Base-by-base conservation (phyloP, 1,140 invertebrate genomes). In the Proctacanthus coquilletti region DNA sequence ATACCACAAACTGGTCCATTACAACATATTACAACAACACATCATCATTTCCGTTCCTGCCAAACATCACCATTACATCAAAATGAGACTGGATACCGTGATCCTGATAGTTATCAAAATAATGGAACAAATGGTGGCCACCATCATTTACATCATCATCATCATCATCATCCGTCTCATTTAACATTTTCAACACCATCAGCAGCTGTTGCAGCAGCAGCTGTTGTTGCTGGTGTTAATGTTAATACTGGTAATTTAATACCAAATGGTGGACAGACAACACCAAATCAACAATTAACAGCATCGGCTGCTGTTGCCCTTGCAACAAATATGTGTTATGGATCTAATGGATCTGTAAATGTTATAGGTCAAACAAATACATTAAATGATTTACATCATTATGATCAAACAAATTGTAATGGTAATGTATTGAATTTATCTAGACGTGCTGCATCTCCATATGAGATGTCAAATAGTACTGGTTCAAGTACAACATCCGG, bases 401-500 rank as follows among this genome's bases (percentile, higher is more conserved):
- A 27, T 4, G 43, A 50, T 10, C 43, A 45, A 11, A 42, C 46
- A 9, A 34, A 36, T 21, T 49, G 46, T 6, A 42, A 38, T 11
- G 69, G 69, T 43, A 72, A 68, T 17, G 77, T 80, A 1, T 60
- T 82, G 30, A 83, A 82, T 52, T 55, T 83, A 8, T 71, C 70
- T 11, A 60, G 70, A 18, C 62, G 75, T 2, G 68, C 69, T 0
- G 72, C 72, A 30, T 76, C 73, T 3, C 76, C 76, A 0, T 78
- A 73, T 49, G 77, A 79, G 47, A 52, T 77, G 5, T 77, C 76
- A 11, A 77, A 74, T 20, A 73, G 74, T 18, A 76, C 75, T 11
- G 78, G 76, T 21, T 80, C 77, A 34, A 74, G 80, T 1, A 79
- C 80, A 44, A 79, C 81, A 47, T 68, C 68, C 39, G 59, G 65